Base-by-base conservation (phyloP, 2,797 vertebrate genomes). In the Syngnathus acus region DNA sequence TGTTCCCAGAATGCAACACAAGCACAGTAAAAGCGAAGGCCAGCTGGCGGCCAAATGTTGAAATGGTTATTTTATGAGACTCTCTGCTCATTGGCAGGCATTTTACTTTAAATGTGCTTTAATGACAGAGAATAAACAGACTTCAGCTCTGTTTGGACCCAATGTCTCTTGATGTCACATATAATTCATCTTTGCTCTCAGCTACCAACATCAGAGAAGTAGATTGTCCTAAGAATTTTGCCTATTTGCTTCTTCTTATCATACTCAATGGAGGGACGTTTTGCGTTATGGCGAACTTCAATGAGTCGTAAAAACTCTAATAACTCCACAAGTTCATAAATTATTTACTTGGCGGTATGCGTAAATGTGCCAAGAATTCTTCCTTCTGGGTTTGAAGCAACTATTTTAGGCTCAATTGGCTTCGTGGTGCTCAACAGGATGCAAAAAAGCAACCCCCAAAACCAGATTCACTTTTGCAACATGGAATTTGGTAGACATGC, bases 21-120 rank as follows among this genome's bases (percentile, higher is more conserved):
- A 57, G 54, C 23, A 37, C 13, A 57, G 54, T 57, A 57, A 37
- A 51, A 57, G 6, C 26, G 6, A 17, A 37, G 26, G 54, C 26
- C 54, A 37, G 54, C 54, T 57, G 54, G 54, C 54, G 32, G 54
- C 54, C 54, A 57, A 57, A 57, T 37, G 54, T 54, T 54, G 53
- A 57, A 57, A 57, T 57, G 26, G 37, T 57, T 37, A 57, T 37
- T 57, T 57, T 57, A 57, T 57, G 14, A 57, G 54, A 37, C 6
- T 57, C 6, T 37, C 14, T 16, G 54, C 54, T 23, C 26, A 37
- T 16, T 57, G 54, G 54, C 26, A 57, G 14, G 2, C 54, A 37
- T 57, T 57, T 57, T 6, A 57, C 14, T 37, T 37, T 1, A 57
- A 57, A 57, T 37, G 26, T 26, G 26, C 26, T 57, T 32, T 16